Evolutionary conservation across 2,113 vertebrate species (phyloP).

Genomic region (Anguilla rostrata): DNA sequence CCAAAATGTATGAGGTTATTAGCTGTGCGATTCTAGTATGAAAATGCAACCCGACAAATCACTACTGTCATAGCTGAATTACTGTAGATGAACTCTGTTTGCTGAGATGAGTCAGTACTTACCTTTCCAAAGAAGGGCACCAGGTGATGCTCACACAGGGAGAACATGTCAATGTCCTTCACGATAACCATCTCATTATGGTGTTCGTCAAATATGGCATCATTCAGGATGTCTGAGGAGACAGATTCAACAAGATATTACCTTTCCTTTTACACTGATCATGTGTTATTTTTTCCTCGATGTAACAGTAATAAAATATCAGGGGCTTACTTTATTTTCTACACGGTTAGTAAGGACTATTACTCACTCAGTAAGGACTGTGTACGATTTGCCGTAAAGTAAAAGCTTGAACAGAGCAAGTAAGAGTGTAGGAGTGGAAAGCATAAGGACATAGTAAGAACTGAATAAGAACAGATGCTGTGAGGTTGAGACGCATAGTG

Average conservation of each 20-base stretch:
- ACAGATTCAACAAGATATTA: slow-evolving; percentile 5
- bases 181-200: slow-evolving; percentile 76
- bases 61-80: too few relatives aligned
- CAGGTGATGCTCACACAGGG: slow-evolving; percentile 74
- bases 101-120: slow-evolving; percentile 1
- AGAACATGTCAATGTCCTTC: slow-evolving; percentile 76
- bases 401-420: neutral
- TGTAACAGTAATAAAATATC: too few relatives aligned
- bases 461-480: neutral
- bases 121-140: slow-evolving; percentile 77
- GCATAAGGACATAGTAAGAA: neutral
- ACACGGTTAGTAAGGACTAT: too few relatives aligned
- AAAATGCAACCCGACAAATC: too few relatives aligned
- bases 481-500: neutral
- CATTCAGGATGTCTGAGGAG: slow-evolving; percentile 66
- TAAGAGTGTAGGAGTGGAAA: neutral
- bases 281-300: too few relatives aligned
- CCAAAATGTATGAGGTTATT: too few relatives aligned
- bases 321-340: neutral
- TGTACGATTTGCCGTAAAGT: neutral
- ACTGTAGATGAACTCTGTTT: too few relatives aligned
- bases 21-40: too few relatives aligned
- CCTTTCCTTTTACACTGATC: neutral
- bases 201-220: slow-evolving; percentile 76
- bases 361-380: neutral